phyloP scores from a whole-genome alignment of 2,797 vertebrate species.

The Ptychadena robeensis region DNA sequence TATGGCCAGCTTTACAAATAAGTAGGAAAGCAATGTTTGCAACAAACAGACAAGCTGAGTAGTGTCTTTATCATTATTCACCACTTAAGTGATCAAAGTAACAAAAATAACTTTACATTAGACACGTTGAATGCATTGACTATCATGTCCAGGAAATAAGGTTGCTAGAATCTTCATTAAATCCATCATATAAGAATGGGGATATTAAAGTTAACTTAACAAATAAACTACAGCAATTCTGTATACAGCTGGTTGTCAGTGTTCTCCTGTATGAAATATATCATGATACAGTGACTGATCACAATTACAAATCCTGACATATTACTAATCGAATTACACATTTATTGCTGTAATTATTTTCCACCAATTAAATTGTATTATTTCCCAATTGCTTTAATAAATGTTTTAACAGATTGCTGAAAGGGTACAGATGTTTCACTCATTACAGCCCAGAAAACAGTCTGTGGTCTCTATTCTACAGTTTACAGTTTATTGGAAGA shows the following conservation, averaged over 20 bases:
- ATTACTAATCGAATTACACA: conserved; percentile 56
- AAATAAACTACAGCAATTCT: not conserved
- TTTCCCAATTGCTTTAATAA: conserved; percentile 43
- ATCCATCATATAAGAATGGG: not conserved
- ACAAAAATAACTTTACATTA: no score
- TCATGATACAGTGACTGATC: conserved; percentile 32
- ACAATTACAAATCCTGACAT: conserved; percentile 27
- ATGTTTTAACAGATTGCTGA: conserved; percentile 41
- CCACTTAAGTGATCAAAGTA: no score
- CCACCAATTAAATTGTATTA: conserved; percentile 39
- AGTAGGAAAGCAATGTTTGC: no score
- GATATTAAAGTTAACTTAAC: not conserved
- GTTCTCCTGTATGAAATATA: not conserved
- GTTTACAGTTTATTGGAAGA: no score
- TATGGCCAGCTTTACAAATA: no score
- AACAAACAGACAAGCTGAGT: no score
- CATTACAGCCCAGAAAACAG: conserved; percentile 44
- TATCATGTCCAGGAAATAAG: not conserved
- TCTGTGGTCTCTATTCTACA: conserved; percentile 11
- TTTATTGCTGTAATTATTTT: conserved; percentile 37
- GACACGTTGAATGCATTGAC: no score
- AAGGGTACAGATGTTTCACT: conserved; percentile 36
- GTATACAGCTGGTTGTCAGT: not conserved
- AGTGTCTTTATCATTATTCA: no score
- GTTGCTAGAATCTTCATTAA: not conserved